Conservation (phyloP, 2,113 vertebrate species). For the Psammodynastes pulverulentus region DNA sequence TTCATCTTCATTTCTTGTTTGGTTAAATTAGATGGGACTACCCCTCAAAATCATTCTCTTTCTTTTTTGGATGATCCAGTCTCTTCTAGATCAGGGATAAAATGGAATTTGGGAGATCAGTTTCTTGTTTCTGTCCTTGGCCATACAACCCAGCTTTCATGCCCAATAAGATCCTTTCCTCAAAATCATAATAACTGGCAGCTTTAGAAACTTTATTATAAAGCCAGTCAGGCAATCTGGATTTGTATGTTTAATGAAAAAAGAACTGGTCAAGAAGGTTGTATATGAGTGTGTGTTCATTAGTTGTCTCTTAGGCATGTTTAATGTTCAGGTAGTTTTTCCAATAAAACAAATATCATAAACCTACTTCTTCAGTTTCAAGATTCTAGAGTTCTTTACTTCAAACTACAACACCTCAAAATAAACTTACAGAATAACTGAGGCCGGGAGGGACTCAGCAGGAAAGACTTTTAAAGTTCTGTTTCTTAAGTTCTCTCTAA, state of each 20-base stretch:
- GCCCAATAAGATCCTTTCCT: neutral
- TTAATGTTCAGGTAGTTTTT: neutral
- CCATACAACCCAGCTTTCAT: neutral
- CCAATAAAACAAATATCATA: neutral
- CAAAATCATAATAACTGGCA: neutral
- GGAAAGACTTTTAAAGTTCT: neutral
- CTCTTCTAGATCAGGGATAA: neutral
- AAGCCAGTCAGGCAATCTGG: neutral
- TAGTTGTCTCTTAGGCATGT: neutral
- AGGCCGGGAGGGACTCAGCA: neutral
- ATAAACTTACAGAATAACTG: neutral
- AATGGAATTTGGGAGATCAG: neutral
- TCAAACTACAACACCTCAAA: neutral
- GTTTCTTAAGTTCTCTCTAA: neutral
- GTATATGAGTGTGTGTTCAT: neutral
- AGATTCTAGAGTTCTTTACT: neutral
- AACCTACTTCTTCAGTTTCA: neutral
- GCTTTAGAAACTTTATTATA: neutral
- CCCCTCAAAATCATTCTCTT: neutral
- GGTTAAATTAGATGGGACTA: neutral
- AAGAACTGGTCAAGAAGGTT: neutral
- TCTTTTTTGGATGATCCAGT: neutral
- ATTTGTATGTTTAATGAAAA: neutral
- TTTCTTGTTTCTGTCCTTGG: neutral
- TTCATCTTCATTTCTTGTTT: neutral